Evolutionary conservation across 2,797 vertebrate species (phyloP), one percentile per base, ranked within the genome.

Genomic region (Neopelma chrysocephalum): DNA sequence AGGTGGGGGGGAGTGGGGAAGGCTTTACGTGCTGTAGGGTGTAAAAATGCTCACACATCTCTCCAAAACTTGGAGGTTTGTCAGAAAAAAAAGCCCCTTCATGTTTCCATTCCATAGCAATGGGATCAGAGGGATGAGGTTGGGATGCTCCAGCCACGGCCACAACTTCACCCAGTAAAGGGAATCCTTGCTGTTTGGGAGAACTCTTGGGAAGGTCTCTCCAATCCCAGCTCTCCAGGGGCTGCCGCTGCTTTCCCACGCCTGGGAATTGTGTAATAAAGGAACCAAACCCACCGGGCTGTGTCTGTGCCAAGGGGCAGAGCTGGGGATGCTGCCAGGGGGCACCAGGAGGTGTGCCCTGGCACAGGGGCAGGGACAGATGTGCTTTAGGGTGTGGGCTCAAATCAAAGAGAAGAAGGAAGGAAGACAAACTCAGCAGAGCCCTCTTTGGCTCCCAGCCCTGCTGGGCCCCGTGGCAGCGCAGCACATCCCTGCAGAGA

Each of bases 41-140:
- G 40, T 80, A 62, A 94, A 94, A 96, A 77, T 64, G 82, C 71
- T 94, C 58, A 11, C 34, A 42, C 42, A 15, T 25, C 40, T 68
- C 71, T 88, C 15, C 22, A 53, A 1, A 11, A 17, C 36, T 36
- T 19, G 60, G 70, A 61, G 73, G 20, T 43, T 56, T 77, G 48
- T 27, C 60, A 25, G 69, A 2, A 20, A 20, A 34, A 66, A 57
- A 29, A 29, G 6, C 17, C 51, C 68, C 40, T 43, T 78, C 20
- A 0, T 20, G 38, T 57, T 82, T 60, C 15, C 22, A 19, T n/a
- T 7, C 36, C 79, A 36, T 47, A 15, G 22, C 6, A 11, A 1
- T 1, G 23, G 50, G 58, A 50, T 75, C 19, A 0, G 11, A 12
- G 70, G 50, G 80, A 9, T 18, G 51, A 48, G 45, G 43, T 4